Evolutionary conservation across 2,888 invertebrate species (phyloP), one percentile per base, ranked within the genome.

Genomic region (Phyllotreta cruciferae): DNA sequence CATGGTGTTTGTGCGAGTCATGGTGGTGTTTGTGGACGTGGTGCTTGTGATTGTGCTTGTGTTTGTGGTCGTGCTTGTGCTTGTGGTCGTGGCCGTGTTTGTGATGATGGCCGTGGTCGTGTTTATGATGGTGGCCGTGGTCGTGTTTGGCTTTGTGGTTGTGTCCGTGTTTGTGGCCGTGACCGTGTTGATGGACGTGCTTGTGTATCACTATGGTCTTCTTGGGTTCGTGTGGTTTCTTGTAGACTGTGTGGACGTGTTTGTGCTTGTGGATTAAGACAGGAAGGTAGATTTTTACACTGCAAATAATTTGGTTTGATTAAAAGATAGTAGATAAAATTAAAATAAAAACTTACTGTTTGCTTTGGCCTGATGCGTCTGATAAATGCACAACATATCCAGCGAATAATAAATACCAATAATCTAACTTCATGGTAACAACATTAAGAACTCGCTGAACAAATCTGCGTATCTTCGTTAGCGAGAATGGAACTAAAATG

Each of bases 161-260:
- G 9, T 84, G 85, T 47, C 87, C 82, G 56, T 86, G 85, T 73
- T 86, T 86, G 6, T 86, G 87, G 72, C 87, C 87, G 64, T 84
- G 82, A 52, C 55, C 58, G 42, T 67, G 63, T 5, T 60, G 50
- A 54, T 68, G 62, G 37, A 38, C 52, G 45, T 64, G 66, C 34
- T 64, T 61, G 37, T 66, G 63, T 6, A 65, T 37, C 3, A 68
- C 61, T 5, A 70, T 60, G 8, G 68, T 53, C 24, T 70, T 71
- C 35, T 58, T 58, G 5, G 10, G 66, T 61, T 62, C 63, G 9
- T 56, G 70, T 8, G 69, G 68, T 38, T 71, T 63, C 36, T 68
- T 71, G 42, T 65, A 56, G 8, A 70, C 61, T 8, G 62, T 62
- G 41, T 66, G 58, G 9, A 47, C 60, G 57, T 68, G 57, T 36